Base-by-base conservation (phyloP, 2,113 vertebrate genomes). In the Myxocyprinus asiaticus region DNA sequence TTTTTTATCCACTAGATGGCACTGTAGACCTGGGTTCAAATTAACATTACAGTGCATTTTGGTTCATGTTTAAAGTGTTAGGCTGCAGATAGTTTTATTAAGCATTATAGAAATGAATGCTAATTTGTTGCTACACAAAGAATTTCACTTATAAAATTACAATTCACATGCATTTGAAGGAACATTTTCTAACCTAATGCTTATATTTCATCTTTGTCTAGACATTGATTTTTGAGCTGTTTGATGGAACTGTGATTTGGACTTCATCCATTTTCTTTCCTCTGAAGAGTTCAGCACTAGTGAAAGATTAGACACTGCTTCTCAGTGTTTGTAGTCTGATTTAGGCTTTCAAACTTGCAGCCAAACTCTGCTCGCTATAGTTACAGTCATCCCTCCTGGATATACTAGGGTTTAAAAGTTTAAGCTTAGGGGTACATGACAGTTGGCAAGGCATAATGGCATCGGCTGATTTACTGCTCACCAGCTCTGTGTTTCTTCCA, bases 1-100 rank as follows among this genome's bases (percentile, higher is more conserved):
- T 33, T 33, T 53, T 65, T 12, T n/a, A 58, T 43, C 22, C 73
- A 42, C 61, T 42, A 76, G 73, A 51, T 53, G 73, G 73, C 59
- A 53, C 61, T 64, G 73, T 53, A 76, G 73, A 51, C 59, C 5
- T 64, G 47, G 2, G 14, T 51, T 42, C 44, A 7, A 43, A 10
- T 4, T 59, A 43, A 17, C 48, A 17, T 12, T 33, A 8, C 55
- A 15, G 7, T n/a, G 3, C 72, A 7, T 47, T 56, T 9, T 5
- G 15, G 59, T 63, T 61, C 43, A 58, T 6, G 22, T 33, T 33
- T 33, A 10, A 10, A 53, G 50, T 53, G 50, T 14, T 15, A 15
- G 15, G 15, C 14, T 58, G n/a, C 55, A 58, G 1, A 15, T 14
- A 58, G 22, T 33, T 33, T 33, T 33, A 33, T 33, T 33, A 33